phyloP scores from a whole-genome alignment of 2,797 vertebrate species.

The Lophotriccus pileatus region DNA sequence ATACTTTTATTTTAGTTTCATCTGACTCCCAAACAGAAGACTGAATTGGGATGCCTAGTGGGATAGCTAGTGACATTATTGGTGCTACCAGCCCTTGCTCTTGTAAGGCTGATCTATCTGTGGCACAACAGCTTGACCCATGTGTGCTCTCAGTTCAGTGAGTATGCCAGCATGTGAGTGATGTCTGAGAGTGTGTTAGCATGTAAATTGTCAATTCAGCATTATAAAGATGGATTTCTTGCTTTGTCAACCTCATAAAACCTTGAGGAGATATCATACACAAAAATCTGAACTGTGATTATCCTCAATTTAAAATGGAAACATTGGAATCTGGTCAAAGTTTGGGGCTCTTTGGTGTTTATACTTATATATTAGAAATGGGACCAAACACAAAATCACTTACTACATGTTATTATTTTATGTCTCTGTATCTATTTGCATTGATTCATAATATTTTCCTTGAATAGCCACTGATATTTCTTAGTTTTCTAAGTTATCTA shows the following conservation, averaged over 20 bases:
- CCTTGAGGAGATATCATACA: not conserved
- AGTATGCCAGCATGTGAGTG: rapidly evolving
- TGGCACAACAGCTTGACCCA: not conserved
- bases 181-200: not conserved
- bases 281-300: not conserved
- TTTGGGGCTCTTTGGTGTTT: not conserved
- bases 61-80: not conserved
- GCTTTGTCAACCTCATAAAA: not conserved
- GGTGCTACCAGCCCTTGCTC: not conserved
- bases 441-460: not conserved
- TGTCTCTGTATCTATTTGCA: not conserved
- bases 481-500: not conserved
- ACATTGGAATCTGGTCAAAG: not conserved
- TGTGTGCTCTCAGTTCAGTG: not conserved
- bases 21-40: not conserved
- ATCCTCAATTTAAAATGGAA: not conserved
- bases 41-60: not conserved
- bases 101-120: not conserved
- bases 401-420: not conserved
- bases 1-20: not conserved
- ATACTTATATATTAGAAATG: not conserved
- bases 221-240: not conserved
- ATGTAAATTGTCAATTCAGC: not conserved
- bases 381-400: not conserved
- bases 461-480: not conserved